Percentiles rank a stretch among this genome's conserved stretches.
phyloP scores from a whole-genome alignment of 2,888 invertebrate species.

The Polylopha cassiicola region DNA sequence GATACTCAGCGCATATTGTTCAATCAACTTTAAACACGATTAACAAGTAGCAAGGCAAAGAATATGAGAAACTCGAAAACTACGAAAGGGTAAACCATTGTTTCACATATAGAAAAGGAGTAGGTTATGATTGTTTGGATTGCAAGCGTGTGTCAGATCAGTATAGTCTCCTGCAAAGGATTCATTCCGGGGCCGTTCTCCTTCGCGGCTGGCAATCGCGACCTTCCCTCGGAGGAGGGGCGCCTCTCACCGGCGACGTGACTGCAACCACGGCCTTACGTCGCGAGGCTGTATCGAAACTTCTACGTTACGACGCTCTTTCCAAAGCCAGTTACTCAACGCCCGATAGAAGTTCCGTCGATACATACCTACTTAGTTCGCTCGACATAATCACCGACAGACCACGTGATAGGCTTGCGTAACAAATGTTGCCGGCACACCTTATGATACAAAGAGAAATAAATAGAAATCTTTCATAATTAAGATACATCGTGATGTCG shows the following conservation, averaged over 20 bases:
- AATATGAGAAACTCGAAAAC: background rate
- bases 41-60: conserved; percentile 5
- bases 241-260: conserved; percentile 74
- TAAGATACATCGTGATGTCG: conserved; percentile 53
- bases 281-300: conserved; percentile 76
- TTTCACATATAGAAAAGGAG: conserved; percentile 4
- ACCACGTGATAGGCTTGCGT: conserved; percentile 69
- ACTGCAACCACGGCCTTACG: conserved; percentile 75
- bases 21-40: conserved; percentile 4
- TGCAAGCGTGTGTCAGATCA: conserved; percentile 42
- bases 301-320: conserved; percentile 74
- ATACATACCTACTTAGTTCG: conserved; percentile 62
- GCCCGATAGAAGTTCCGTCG: conserved; percentile 67
- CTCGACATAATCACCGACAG: conserved; percentile 56
- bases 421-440: conserved; percentile 62
- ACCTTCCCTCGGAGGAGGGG: conserved; percentile 73
- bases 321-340: conserved; percentile 70
- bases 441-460: conserved; percentile 63
- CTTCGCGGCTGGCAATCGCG: conserved; percentile 61
- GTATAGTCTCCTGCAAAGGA: conserved; percentile 66
- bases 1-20: conserved; percentile 40
- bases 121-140: conserved; percentile 31
- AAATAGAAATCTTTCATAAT: conserved; percentile 64
- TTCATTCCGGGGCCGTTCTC: conserved; percentile 71
- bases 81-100: background rate